These are phyloP conservation scores for Synchiropus splendidus DNA, from an alignment of 2,113 vertebrate species.

Conservation along the genomic window DNA sequence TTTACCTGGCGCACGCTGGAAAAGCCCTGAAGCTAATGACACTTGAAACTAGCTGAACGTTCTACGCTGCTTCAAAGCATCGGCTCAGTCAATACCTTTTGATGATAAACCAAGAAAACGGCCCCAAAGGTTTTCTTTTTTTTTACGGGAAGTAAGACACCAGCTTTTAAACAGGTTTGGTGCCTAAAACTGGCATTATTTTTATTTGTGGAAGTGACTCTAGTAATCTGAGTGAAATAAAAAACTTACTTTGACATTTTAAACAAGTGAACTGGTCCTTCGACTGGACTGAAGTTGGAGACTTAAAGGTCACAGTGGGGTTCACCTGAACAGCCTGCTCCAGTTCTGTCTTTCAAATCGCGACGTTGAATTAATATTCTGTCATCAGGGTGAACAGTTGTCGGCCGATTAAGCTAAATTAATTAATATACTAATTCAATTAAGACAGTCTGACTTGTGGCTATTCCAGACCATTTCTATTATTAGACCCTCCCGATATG, in stretches of 20 bases:
- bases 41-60: slow-evolving; percentile 66
- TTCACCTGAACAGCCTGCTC: slow-evolving; percentile 39
- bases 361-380: slow-evolving; percentile 16
- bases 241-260: no score
- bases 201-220: not conserved
- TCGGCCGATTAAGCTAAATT: no score
- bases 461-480: no score
- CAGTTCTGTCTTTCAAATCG: slow-evolving; percentile 50
- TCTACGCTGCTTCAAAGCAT: slow-evolving; percentile 61
- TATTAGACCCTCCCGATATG: no score
- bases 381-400: slow-evolving; percentile 26
- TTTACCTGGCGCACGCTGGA: slow-evolving; percentile 62
- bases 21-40: slow-evolving; percentile 69
- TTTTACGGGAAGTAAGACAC: slow-evolving; percentile 43
- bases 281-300: no score
- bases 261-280: no score
- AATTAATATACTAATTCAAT: no score
- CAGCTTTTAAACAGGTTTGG: slow-evolving; percentile 5
- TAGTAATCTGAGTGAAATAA: no score
- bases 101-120: slow-evolving; percentile 39
- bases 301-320: not conserved
- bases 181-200: slow-evolving; percentile 3
- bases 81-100: slow-evolving; percentile 54
- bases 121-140: slow-evolving; percentile 29
- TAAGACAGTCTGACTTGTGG: no score